Evolutionary conservation across 2,113 vertebrate species (phyloP).

Genomic region (Trachemys scripta): DNA sequence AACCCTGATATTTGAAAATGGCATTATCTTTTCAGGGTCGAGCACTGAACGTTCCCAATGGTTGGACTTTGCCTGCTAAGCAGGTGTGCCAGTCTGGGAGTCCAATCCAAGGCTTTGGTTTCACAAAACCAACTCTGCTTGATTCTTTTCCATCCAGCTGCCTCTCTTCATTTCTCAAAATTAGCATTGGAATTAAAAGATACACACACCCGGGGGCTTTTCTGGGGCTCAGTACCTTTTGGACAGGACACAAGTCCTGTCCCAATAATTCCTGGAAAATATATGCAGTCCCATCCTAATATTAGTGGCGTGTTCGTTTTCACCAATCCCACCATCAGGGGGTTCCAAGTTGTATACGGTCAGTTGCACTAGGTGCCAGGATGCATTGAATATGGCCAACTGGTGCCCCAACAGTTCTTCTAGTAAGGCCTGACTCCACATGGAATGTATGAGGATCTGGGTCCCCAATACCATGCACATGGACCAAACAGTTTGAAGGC

Average conservation of each 20-base stretch:
- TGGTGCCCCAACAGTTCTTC: background rate
- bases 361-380: background rate
- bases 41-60: background rate
- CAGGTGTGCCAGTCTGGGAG: background rate
- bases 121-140: background rate
- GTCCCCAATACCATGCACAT: background rate
- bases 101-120: background rate
- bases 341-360: background rate
- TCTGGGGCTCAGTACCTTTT: background rate
- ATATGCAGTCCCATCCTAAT: background rate
- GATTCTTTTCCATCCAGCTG: background rate
- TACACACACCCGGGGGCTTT: background rate
- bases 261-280: background rate
- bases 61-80: background rate
- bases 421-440: background rate
- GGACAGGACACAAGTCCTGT: background rate
- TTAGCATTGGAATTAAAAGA: background rate
- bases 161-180: background rate
- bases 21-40: background rate
- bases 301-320: background rate
- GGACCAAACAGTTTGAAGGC: background rate
- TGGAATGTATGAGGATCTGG: background rate
- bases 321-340: background rate
- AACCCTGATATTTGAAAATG: background rate
- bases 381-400: background rate